Evolutionary conservation across 2,797 vertebrate species (phyloP).

Genomic region (Simalia tracyae): DNA sequence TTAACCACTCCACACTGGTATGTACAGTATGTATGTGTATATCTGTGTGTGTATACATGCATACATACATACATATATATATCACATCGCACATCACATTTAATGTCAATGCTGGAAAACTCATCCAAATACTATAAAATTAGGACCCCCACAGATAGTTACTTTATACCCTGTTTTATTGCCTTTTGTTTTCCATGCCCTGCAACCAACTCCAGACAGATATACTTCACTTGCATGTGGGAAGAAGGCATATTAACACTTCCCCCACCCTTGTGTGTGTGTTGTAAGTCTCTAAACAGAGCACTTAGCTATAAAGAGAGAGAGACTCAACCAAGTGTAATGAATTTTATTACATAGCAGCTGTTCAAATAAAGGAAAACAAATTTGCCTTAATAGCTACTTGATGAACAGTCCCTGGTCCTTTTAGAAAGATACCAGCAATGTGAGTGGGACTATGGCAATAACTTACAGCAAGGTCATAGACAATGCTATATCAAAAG

Average conservation of each 20-base stretch:
- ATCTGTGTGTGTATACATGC: not conserved
- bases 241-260: not conserved
- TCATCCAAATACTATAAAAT: not conserved
- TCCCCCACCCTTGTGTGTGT: not conserved
- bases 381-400: conserved; percentile 51
- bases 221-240: not conserved
- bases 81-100: not conserved
- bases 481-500: not conserved
- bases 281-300: conserved; percentile 23
- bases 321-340: conserved; percentile 46
- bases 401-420: conserved; percentile 39
- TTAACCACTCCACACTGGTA: not conserved
- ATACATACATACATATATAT: not conserved
- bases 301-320: conserved; percentile 32
- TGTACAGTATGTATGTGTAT: no score
- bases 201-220: conserved; percentile 6
- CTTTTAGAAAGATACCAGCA: conserved; percentile 19
- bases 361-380: conserved; percentile 60
- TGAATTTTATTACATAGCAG: conserved; percentile 51
- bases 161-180: not conserved
- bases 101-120: not conserved
- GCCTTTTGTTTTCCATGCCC: not conserved
- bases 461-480: conserved; percentile 4
- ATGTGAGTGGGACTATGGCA: not conserved
- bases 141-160: not conserved